phyloP scores from a whole-genome alignment of 2,113 vertebrate species.

The Oreochromis tanganicae region DNA sequence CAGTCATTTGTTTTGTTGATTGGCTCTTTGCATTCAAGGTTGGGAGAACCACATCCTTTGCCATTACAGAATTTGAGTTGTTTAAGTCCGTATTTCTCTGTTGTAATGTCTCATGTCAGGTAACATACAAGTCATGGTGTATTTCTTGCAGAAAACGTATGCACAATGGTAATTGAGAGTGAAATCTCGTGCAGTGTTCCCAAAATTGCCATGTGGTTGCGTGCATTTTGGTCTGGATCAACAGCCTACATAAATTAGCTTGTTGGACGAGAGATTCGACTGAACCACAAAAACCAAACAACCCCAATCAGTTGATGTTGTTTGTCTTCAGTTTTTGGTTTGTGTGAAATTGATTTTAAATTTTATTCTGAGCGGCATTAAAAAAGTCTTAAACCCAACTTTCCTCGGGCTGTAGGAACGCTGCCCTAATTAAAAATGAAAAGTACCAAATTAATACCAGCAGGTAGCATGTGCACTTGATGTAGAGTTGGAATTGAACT shows the following conservation, averaged over 20 bases:
- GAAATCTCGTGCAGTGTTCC: neutral
- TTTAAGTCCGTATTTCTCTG: neutral
- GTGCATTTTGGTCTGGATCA: neutral
- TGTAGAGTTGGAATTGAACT: neutral
- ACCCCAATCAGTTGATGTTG: neutral
- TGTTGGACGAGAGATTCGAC: neutral
- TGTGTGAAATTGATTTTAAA: neutral
- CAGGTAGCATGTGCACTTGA: neutral
- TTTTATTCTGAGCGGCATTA: neutral
- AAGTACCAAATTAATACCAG: neutral
- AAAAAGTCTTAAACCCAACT: neutral
- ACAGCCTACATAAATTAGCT: neutral
- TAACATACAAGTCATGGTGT: neutral
- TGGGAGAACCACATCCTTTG: neutral
- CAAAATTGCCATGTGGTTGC: neutral
- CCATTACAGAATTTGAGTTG: neutral
- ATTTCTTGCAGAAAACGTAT: neutral
- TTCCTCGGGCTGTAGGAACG: neutral
- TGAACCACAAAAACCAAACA: neutral
- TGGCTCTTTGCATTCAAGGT: neutral
- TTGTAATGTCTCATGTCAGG: neutral
- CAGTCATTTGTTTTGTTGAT: neutral
- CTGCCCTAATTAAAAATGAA: neutral
- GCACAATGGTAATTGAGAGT: neutral
- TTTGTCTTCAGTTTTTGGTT: neutral